phyloP scores from a whole-genome alignment of 2,888 invertebrate species.

The Ichneumoninae sp. region DNA sequence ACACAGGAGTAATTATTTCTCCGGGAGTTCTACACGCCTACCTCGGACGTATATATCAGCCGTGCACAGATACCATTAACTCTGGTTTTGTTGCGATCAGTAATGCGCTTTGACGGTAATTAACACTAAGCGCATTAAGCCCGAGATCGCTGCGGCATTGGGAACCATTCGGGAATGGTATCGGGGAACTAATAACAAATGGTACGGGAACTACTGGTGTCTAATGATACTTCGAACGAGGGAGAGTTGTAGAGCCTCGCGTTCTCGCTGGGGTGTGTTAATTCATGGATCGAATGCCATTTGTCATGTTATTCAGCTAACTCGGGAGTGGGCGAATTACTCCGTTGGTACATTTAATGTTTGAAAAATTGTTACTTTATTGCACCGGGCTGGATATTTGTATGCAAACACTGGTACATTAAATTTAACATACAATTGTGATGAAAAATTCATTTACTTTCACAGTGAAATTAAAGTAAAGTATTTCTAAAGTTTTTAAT shows the following conservation, averaged over 20 bases:
- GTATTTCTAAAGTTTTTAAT: too few species aligned
- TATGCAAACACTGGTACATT: too few species aligned
- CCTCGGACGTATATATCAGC: conserved; percentile 12
- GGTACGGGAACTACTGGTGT: conserved; percentile 15
- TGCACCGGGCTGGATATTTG: too few species aligned
- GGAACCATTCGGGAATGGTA: conserved; percentile 21
- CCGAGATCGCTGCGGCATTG: conserved; percentile 24
- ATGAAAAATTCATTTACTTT: too few species aligned
- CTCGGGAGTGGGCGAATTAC: conserved; percentile 10
- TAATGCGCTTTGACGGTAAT: conserved; percentile 59
- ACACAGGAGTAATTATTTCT: conserved; percentile 60
- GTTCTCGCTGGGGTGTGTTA: conserved; percentile 55
- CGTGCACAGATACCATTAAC: neutral
- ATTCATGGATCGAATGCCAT: conserved; percentile 43
- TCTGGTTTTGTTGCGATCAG: neutral
- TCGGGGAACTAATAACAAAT: conserved; percentile 51
- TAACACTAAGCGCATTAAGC: conserved; percentile 58
- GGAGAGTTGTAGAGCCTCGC: neutral
- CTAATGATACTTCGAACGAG: conserved; percentile 31
- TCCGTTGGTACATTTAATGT: neutral
- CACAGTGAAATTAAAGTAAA: too few species aligned
- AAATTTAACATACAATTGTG: too few species aligned
- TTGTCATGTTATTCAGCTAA: conserved; percentile 51
- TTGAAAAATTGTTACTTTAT: too few species aligned
- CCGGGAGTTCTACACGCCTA: conserved; percentile 53